Conservation (phyloP, 2,113 vertebrate genomes). For the Platysteira castanea region DNA sequence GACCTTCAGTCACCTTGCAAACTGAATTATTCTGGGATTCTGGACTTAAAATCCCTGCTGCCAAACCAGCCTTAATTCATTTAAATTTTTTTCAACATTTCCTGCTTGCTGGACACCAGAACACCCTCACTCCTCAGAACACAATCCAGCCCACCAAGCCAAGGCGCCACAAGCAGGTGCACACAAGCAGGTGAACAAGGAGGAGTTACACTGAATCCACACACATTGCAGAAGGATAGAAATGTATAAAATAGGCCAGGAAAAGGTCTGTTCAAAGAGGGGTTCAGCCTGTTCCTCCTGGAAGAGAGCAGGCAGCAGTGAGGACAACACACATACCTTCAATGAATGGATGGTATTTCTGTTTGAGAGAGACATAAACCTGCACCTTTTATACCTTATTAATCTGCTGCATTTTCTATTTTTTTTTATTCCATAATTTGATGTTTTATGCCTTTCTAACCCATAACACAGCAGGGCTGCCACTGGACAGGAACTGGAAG, state of each 20-base stretch:
- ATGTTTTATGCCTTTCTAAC: not conserved
- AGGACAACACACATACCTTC: not conserved
- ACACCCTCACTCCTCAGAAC: not conserved
- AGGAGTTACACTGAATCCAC: not conserved
- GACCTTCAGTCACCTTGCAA: not conserved
- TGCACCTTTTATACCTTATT: not conserved
- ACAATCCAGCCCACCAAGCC: not conserved
- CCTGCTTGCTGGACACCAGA: not conserved
- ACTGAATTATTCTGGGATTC: not conserved
- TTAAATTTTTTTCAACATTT: not conserved
- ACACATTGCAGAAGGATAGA: not conserved
- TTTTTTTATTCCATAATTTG: not conserved
- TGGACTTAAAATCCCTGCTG: not conserved
- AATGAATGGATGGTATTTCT: not conserved
- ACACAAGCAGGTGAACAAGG: not conserved
- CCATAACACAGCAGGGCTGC: not conserved
- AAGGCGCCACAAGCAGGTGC: not conserved
- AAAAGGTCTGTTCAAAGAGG: not conserved
- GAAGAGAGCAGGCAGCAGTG: not conserved
- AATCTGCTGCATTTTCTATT: not conserved
- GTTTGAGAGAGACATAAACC: not conserved
- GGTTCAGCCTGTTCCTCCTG: not conserved
- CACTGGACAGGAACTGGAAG: not conserved
- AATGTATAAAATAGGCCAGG: not conserved
- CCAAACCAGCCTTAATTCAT: not conserved